A percentile compares a stretch with the other conserved stretches of the same genome.
phyloP scores from a whole-genome alignment of 2,113 vertebrate species.

The Perccottus glenii region DNA sequence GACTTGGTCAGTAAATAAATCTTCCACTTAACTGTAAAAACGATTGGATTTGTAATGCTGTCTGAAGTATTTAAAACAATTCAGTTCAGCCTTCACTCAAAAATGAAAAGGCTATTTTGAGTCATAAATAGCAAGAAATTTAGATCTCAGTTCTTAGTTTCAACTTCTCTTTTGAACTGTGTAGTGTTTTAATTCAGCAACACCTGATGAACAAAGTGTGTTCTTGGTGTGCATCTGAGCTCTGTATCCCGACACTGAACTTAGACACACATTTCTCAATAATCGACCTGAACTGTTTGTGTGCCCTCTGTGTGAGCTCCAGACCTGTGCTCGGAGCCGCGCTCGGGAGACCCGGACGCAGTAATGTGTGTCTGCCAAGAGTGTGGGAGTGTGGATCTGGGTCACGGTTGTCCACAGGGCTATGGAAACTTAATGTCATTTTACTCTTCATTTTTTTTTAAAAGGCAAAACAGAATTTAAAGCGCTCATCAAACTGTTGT shows the following conservation, averaged over 20 bases:
- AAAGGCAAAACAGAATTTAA: not conserved
- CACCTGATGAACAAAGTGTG: too few relatives aligned
- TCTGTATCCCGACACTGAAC: slow-evolving; percentile 6
- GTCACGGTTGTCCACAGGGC: slow-evolving; percentile 39
- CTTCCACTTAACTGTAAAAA: too few relatives aligned
- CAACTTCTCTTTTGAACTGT: too few relatives aligned
- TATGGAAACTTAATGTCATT: not conserved
- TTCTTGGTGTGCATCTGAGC: not conserved
- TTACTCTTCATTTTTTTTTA: not conserved
- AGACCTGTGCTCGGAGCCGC: slow-evolving; percentile 18
- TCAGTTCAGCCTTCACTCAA: too few relatives aligned
- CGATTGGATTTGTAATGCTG: too few relatives aligned
- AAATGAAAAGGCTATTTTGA: too few relatives aligned
- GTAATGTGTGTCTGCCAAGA: slow-evolving; percentile 33
- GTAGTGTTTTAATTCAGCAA: too few relatives aligned
- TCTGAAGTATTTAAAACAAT: too few relatives aligned
- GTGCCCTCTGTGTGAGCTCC: not conserved
- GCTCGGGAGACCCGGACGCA: slow-evolving; percentile 32
- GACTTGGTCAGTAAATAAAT: too few relatives aligned
- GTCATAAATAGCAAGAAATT: too few relatives aligned
- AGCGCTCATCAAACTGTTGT: slow-evolving; percentile 6
- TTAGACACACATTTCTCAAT: slow-evolving; percentile 13
- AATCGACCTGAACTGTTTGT: slow-evolving; percentile 27
- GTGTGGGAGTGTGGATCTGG: slow-evolving; percentile 50
- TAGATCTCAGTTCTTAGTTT: too few relatives aligned